A percentile compares a stretch with the other conserved stretches of the same genome.
phyloP scores from a whole-genome alignment of 2,888 invertebrate species.

The Leptodirus hochenwartii region DNA sequence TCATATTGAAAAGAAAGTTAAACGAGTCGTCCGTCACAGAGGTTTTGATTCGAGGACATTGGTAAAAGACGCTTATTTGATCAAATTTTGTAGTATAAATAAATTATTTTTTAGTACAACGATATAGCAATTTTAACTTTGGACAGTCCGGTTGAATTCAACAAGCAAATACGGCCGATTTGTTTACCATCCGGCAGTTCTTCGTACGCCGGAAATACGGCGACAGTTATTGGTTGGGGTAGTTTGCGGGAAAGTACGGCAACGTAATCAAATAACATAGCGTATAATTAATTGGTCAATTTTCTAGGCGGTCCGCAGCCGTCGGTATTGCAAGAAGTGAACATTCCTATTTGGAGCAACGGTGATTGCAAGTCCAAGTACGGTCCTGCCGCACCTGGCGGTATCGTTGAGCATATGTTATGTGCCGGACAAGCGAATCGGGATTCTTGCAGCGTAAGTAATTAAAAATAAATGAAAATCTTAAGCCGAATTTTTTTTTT shows the following conservation, averaged over 20 bases:
- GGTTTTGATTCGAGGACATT: conserved; percentile 69
- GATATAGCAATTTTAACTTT: conserved; percentile 68
- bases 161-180: conserved; percentile 54
- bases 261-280: not conserved
- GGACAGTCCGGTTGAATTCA: conserved; percentile 55
- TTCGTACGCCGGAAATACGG: conserved; percentile 48
- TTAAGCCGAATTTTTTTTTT: conserved; percentile 8
- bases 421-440: conserved; percentile 71
- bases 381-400: conserved; percentile 73
- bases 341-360: conserved; percentile 70
- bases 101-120: conserved; percentile 41
- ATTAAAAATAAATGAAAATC: not conserved
- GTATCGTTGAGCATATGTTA: conserved; percentile 73
- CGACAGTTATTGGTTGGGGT: conserved; percentile 80
- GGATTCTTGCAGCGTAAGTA: conserved; percentile 79
- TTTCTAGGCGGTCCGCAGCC: conserved; percentile 63
- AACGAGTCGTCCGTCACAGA: conserved; percentile 67
- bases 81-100: conserved; percentile 3
- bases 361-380: conserved; percentile 60
- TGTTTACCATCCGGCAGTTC: conserved; percentile 45
- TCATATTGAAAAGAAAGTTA: conserved; percentile 62
- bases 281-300: conserved; percentile 6
- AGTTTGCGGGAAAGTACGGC: conserved; percentile 55
- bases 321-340: conserved; percentile 61
- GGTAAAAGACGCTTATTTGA: conserved; percentile 28